These are phyloP conservation scores for Hirudinaria manillensis DNA, from an alignment of 2,888 invertebrate species.

Conservation along the genomic window DNA sequence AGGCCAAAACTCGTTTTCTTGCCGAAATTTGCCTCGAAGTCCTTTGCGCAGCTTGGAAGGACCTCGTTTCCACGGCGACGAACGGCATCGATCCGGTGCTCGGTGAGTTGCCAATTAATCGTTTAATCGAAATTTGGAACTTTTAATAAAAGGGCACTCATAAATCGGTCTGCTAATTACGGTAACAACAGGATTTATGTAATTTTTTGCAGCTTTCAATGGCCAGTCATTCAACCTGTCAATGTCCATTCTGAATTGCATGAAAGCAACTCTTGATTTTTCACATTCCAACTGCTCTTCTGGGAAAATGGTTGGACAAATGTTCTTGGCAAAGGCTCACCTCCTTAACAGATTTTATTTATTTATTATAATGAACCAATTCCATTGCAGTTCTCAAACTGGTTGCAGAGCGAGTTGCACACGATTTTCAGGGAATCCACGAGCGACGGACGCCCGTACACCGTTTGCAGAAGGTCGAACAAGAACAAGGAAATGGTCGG, in stretches of 20 bases:
- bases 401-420: background rate
- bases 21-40: background rate
- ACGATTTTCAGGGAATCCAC: background rate
- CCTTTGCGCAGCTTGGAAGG: background rate
- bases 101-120: background rate
- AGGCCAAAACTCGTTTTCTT: background rate
- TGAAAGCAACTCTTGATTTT: background rate
- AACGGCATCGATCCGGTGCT: too few relatives aligned
- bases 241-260: background rate
- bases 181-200: too few relatives aligned
- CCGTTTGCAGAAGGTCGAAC: background rate
- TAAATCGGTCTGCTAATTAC: too few relatives aligned
- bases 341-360: too few relatives aligned
- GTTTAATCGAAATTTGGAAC: background rate
- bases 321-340: too few relatives aligned
- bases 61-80: background rate
- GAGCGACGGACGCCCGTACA: background rate
- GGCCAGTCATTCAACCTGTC: background rate
- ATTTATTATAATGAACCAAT: too few relatives aligned
- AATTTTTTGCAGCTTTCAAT: slow-evolving; percentile 3
- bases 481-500: background rate
- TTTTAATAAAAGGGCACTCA: too few relatives aligned
- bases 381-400: background rate
- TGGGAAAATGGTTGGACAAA: background rate
- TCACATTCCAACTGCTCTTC: background rate